A percentile compares a stretch with the other conserved stretches of the same genome.
phyloP scores from a whole-genome alignment of 2,113 vertebrate species.

The Nesogale talazaci region DNA sequence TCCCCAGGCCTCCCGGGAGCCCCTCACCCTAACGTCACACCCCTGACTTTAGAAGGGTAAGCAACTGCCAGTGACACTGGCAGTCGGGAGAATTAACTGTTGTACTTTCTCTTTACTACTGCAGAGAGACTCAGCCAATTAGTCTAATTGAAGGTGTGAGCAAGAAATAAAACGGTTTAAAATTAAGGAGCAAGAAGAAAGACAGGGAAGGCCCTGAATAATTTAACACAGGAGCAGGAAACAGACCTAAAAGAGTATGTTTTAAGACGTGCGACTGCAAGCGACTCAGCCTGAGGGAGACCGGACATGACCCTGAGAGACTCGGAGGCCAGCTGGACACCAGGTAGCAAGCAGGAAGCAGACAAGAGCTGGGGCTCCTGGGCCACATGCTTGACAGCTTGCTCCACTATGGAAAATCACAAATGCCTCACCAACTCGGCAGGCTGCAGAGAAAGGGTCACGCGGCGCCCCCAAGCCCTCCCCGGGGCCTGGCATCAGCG shows the following conservation, averaged over 20 bases:
- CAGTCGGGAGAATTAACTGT: neutral
- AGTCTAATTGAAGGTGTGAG: neutral
- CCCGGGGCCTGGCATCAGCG: accelerated
- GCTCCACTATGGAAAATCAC: no score
- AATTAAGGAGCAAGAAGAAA: neutral
- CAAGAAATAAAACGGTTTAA: neutral
- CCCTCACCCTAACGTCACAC: neutral
- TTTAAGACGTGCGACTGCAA: neutral
- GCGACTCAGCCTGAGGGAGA: neutral
- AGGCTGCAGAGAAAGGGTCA: neutral
- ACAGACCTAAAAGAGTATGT: neutral
- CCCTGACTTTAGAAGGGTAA: neutral
- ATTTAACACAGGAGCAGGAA: neutral
- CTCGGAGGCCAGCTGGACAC: accelerated
- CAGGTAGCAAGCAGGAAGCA: accelerated
- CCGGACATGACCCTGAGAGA: accelerated
- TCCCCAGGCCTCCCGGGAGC: neutral
- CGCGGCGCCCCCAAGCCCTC: neutral
- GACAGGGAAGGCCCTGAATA: neutral
- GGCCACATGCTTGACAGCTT: neutral
- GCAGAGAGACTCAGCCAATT: neutral
- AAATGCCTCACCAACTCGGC: neutral
- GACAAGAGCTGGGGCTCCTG: no score
- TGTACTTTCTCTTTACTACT: accelerated
- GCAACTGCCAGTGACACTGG: neutral